Percentiles rank a stretch among this genome's conserved stretches.
phyloP scores from a whole-genome alignment of 2,113 vertebrate genomes.

The Columba janthina region DNA sequence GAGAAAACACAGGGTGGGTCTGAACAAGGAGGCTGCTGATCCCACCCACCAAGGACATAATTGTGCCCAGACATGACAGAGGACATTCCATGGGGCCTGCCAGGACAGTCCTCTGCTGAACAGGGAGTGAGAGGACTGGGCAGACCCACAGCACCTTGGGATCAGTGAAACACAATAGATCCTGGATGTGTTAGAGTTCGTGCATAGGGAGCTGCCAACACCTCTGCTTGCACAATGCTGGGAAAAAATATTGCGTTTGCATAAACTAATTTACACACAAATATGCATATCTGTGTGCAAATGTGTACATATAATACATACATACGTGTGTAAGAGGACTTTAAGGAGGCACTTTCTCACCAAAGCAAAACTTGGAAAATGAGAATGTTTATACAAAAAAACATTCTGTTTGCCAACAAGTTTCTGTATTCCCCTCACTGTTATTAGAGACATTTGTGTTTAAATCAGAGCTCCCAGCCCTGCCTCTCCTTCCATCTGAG shows the following conservation, averaged over 20 bases:
- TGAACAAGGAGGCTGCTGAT: neutral
- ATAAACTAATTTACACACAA: neutral
- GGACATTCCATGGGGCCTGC: neutral
- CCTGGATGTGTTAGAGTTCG: neutral
- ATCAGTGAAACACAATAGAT: neutral
- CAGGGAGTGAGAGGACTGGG: neutral
- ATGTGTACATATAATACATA: neutral
- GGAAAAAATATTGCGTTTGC: neutral
- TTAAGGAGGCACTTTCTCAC: constrained; percentile 6
- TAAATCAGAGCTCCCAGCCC: constrained; percentile 8
- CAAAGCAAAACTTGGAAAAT: constrained; percentile 32
- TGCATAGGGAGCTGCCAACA: neutral
- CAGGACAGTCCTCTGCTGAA: neutral
- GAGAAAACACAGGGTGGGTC: neutral
- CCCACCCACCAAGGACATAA: neutral
- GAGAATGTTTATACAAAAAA: constrained; percentile 37
- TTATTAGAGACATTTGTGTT: constrained; percentile 28
- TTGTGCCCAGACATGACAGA: neutral
- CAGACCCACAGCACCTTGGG: neutral
- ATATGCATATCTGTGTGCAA: neutral
- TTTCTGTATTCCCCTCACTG: constrained; percentile 1
- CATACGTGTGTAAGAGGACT: neutral
- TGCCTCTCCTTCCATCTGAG: constrained; percentile 39
- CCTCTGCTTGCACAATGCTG: neutral
- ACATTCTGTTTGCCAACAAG: neutral